These are phyloP conservation scores for Caerostris extrusa DNA, from an alignment of 1,140 invertebrate genomes.

Conservation along the genomic window DNA sequence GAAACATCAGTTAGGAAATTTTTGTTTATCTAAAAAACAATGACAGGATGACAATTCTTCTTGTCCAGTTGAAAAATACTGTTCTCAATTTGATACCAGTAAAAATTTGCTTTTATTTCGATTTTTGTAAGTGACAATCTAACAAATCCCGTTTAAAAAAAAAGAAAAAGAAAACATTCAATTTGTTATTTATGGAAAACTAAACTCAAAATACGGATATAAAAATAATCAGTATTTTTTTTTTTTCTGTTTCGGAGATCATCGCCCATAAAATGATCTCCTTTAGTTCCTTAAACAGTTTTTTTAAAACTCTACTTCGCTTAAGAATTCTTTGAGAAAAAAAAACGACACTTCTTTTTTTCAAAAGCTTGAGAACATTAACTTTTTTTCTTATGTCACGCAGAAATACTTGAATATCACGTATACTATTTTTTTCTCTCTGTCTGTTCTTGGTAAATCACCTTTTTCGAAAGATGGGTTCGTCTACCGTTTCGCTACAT, in stretches of 20 bases:
- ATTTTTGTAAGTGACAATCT: no score
- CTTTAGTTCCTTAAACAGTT: not conserved
- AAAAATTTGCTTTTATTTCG: no score
- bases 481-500: slow-evolving; percentile 29
- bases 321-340: not conserved
- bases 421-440: not conserved
- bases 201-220: no score
- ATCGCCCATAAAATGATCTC: not conserved
- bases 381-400: not conserved
- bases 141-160: no score
- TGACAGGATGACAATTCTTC: no score
- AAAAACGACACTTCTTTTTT: not conserved
- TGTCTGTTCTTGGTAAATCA: not conserved
- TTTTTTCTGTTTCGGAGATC: not conserved
- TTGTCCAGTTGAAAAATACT: no score
- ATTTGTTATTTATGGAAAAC: no score
- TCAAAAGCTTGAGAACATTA: not conserved
- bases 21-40: no score
- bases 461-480: not conserved
- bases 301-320: not conserved
- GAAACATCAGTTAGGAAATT: no score
- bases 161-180: no score
- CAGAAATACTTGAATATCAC: not conserved
- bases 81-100: no score
- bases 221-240: not conserved